Evolutionary conservation across 1,140 invertebrate genomes (phyloP).

Genomic region (Drosophila chauvacae): DNA sequence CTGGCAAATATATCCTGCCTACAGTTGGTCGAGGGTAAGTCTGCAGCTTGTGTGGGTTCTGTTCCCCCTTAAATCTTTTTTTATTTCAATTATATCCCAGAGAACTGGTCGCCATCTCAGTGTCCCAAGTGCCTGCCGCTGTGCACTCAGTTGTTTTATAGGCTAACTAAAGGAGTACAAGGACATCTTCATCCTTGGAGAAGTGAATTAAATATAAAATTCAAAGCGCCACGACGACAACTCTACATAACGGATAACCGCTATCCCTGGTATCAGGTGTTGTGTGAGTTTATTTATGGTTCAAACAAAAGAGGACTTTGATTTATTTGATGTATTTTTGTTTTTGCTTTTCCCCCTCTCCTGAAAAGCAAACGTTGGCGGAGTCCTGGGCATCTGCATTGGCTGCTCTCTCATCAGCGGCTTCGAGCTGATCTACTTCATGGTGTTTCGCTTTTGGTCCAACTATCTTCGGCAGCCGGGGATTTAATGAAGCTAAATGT

Average conservation of each 20-base stretch:
- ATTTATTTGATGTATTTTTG: neutral
- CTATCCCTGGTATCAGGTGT: conserved; percentile 43
- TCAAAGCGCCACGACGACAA: conserved; percentile 2
- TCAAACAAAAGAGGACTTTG: conserved; percentile 1
- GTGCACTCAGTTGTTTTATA: conserved; percentile 37
- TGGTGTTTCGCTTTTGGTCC: conserved; percentile 62
- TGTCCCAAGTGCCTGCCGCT: conserved; percentile 33
- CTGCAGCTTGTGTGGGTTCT: neutral
- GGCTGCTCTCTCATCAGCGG: conserved; percentile 71
- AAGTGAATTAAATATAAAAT: conserved; percentile 24
- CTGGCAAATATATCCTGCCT: conserved; percentile 29
- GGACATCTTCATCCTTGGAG: conserved; percentile 44
- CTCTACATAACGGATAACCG: conserved; percentile 27
- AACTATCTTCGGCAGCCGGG: conserved; percentile 43
- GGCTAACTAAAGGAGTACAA: conserved; percentile 25
- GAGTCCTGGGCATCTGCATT: conserved; percentile 67
- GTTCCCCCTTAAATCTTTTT: neutral
- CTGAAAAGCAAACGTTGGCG: conserved; percentile 58
- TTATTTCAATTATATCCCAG: conserved; percentile 11
- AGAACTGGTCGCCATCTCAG: conserved; percentile 40
- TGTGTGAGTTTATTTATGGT: conserved; percentile 31
- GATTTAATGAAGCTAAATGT: conserved; percentile 59
- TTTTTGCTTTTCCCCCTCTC: neutral
- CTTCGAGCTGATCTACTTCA: conserved; percentile 66
- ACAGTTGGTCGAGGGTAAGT: conserved; percentile 42